Evolutionary conservation across 2,113 vertebrate species (phyloP), one percentile per base, ranked within the genome.

Genomic region (Chaetorhynchus papuensis): DNA sequence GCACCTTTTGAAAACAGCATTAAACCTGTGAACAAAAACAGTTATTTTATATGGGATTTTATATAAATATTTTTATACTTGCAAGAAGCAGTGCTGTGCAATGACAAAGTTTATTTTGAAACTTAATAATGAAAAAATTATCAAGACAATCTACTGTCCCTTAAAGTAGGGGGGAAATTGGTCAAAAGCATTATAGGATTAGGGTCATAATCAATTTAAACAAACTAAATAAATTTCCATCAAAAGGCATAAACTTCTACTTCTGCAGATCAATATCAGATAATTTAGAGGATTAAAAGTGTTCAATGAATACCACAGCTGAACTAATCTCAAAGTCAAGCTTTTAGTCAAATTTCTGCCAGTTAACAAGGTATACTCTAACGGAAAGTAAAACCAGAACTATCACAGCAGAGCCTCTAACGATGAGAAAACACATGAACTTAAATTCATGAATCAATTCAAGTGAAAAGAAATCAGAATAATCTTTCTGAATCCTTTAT

Each of bases 261-360:
- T 80, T 83, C 70, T 94, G 56, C 44, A 80, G 84, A 98, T 98
- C 97, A 96, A 91, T 97, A 98, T 94, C 90, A 77, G 53, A 70
- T 83, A 93, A 95, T 95, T 94, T 80, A 96, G 70, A 96, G 87
- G 89, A 93, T 88, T 85, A 93, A 86, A 66, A 64, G n/a, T 83
- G 49, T 70, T 83, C 80, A 88, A 26, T 66, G 56, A 94, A 89
- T 78, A 92, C 15, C 21, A 66, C 39, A 88, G 60, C 59, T 81
- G 45, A 95, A 85, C 70, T 93, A 94, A 92, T 89, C 57, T 93
- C 39, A 44, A 94, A 95, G 56, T 94, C 80, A 95, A 84, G 37
- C 33, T 77, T 78, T 59, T 81, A 83, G 66, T 47, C 92, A 86
- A 94, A 84, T 86, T 92, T 91, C 53, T 82, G 42, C 42, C 59